Evolutionary conservation across 2,888 invertebrate species (phyloP).

Genomic region (Standfussiana lucernea): DNA sequence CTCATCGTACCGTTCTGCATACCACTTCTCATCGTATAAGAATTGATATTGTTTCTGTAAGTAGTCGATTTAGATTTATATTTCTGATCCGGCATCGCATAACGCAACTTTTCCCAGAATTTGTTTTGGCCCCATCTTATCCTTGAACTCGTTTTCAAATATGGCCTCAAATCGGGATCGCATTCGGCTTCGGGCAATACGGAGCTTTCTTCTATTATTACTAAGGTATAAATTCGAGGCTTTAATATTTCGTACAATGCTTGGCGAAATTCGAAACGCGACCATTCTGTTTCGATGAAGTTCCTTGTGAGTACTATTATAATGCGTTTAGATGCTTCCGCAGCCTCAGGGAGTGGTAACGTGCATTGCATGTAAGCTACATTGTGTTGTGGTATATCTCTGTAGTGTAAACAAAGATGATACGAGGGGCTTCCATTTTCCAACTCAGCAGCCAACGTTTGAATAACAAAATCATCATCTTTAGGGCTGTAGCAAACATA

Average conservation of each 20-base stretch:
- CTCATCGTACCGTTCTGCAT: conserved; percentile 91
- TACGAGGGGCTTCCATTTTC: conserved; percentile 95
- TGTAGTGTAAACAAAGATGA: conserved; percentile 96
- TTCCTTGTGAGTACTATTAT: conserved; percentile 96
- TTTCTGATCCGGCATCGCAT: conserved; percentile 95
- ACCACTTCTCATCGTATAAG: conserved; percentile 94
- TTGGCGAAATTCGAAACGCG: conserved; percentile 96
- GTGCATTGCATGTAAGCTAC: conserved; percentile 93
- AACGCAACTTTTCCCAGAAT: conserved; percentile 98
- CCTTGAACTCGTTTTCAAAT: conserved; percentile 96
- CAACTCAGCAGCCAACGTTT: conserved; percentile 95
- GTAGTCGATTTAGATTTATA: conserved; percentile 88
- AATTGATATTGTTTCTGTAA: conserved; percentile 95
- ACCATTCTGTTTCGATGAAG: conserved; percentile 98
- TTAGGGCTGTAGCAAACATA: conserved; percentile 98
- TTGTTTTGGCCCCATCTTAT: conserved; percentile 97
- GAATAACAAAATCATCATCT: conserved; percentile 97
- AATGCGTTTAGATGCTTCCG: conserved; percentile 96
- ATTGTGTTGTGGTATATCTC: conserved; percentile 94
- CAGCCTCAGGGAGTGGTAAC: conserved; percentile 95
- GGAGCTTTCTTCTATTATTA: conserved; percentile 96
- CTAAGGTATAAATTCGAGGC: conserved; percentile 95
- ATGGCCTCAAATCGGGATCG: conserved; percentile 96
- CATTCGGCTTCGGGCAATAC: conserved; percentile 95
- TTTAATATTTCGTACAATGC: conserved; percentile 97